Conservation (phyloP, 2,113 vertebrate genomes). For the Fulmarus glacialis region DNA sequence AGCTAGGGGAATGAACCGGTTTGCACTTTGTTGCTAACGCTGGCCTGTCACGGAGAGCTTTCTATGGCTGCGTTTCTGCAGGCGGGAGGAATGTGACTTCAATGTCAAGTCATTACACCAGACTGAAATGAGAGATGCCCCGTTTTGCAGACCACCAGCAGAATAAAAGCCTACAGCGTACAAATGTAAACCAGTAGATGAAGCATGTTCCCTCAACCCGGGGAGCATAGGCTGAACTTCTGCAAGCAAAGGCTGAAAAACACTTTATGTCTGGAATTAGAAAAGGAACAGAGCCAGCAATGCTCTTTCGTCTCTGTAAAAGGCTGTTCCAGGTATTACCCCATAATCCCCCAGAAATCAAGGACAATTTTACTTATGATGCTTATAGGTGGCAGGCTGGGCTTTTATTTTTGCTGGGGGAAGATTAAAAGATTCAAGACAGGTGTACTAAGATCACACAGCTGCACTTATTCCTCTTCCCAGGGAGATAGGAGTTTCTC, state of each 20-base stretch:
- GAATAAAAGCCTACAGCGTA: not conserved
- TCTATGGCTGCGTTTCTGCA: rapidly evolving
- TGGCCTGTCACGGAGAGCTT: not conserved
- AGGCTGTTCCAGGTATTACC: not conserved
- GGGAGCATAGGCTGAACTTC: not conserved
- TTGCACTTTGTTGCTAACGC: not conserved
- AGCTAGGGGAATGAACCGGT: not conserved
- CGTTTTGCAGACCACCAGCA: not conserved
- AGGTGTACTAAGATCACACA: not conserved
- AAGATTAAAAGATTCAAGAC: not conserved
- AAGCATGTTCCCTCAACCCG: not conserved
- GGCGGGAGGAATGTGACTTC: not conserved
- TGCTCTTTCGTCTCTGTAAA: not conserved
- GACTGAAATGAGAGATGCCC: not conserved
- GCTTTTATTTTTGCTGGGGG: not conserved
- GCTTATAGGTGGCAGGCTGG: not conserved
- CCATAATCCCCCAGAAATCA: not conserved
- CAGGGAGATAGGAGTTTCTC: not conserved
- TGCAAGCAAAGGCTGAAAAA: not conserved
- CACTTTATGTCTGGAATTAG: not conserved
- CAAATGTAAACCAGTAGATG: not conserved
- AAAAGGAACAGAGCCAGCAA: not conserved
- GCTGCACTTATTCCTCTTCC: not conserved
- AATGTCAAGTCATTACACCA: not conserved
- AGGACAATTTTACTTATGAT: not conserved